Percentiles rank a stretch among this genome's conserved stretches.
Evolutionary conservation across 1,140 invertebrate genomes (phyloP).

Genomic region (Gryon sp.): DNA sequence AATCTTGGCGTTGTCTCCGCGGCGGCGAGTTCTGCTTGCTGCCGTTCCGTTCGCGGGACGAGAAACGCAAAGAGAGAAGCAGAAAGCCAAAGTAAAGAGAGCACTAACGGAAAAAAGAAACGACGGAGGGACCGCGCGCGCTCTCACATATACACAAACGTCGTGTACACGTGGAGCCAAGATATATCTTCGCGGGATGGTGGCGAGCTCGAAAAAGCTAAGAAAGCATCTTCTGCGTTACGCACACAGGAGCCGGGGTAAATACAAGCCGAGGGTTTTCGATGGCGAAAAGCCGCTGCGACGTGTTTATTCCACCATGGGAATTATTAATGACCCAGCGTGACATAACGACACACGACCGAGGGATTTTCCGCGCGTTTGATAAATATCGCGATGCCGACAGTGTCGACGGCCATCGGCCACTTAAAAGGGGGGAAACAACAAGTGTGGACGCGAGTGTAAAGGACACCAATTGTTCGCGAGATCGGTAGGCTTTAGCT

Average conservation of each 20-base stretch:
- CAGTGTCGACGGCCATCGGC: background rate
- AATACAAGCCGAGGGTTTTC: no score
- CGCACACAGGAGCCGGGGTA: conserved; percentile 73
- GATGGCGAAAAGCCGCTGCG: conserved; percentile 47
- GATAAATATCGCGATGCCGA: conserved; percentile 58
- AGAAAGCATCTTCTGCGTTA: conserved; percentile 73
- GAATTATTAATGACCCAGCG: conserved; percentile 60
- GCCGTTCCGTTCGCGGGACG: conserved; percentile 67
- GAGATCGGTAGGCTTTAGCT: background rate
- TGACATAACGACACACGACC: conserved; percentile 41
- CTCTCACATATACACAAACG: background rate
- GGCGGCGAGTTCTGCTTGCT: conserved; percentile 70
- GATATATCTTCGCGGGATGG: conserved; percentile 59
- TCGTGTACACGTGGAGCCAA: conserved; percentile 9
- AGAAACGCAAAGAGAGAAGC: conserved; percentile 54
- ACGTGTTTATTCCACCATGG: conserved; percentile 62
- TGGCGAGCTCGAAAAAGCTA: conserved; percentile 49
- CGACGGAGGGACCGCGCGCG: conserved; percentile 7
- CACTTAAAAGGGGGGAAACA: conserved; percentile 5
- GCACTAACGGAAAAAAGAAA: conserved; percentile 38
- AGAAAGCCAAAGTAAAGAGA: conserved; percentile 53
- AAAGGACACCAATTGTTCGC: conserved; percentile 40
- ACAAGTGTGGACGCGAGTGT: conserved; percentile 28
- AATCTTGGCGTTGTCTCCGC: conserved; percentile 80
- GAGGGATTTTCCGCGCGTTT: conserved; percentile 33